A percentile compares a stretch with the other conserved stretches of the same genome.
Evolutionary conservation across 2,113 vertebrate species (phyloP).

Genomic region (Camarhynchus parvulus): DNA sequence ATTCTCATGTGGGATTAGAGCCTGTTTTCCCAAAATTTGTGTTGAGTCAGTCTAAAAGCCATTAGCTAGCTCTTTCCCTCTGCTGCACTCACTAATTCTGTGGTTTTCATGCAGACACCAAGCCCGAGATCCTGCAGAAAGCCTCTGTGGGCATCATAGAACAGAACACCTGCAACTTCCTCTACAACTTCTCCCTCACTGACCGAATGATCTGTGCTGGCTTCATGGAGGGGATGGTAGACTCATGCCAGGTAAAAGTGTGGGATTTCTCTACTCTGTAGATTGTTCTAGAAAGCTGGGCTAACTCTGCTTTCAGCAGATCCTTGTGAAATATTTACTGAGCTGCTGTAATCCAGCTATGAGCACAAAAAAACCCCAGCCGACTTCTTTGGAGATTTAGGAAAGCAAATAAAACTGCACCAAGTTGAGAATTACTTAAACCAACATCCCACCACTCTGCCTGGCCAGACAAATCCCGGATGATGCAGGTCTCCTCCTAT

Average conservation of each 20-base stretch:
- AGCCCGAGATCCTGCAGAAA: conserved; percentile 81
- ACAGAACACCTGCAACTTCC: conserved; percentile 81
- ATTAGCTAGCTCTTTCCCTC: background rate
- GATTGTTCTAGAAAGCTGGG: background rate
- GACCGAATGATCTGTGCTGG: conserved; percentile 92
- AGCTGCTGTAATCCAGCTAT: background rate
- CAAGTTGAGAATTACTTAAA: background rate
- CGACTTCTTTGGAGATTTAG: background rate
- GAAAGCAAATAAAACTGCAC: background rate
- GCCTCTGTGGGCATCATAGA: conserved; percentile 84
- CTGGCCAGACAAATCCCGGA: background rate
- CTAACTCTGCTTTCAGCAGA: background rate
- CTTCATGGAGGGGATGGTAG: conserved; percentile 88
- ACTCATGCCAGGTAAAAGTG: conserved; percentile 89
- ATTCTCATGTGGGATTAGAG: background rate
- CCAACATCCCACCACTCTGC: background rate
- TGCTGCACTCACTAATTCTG: background rate
- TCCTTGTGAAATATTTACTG: background rate
- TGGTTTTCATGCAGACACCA: conserved; percentile 54
- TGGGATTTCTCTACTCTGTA: background rate
- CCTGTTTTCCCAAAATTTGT: background rate
- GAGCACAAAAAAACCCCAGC: background rate
- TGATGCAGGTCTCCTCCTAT: background rate
- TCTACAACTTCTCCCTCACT: conserved; percentile 87
- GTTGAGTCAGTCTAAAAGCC: background rate